phyloP scores from a whole-genome alignment of 2,888 invertebrate genomes.

The Coenonympha glycerion region DNA sequence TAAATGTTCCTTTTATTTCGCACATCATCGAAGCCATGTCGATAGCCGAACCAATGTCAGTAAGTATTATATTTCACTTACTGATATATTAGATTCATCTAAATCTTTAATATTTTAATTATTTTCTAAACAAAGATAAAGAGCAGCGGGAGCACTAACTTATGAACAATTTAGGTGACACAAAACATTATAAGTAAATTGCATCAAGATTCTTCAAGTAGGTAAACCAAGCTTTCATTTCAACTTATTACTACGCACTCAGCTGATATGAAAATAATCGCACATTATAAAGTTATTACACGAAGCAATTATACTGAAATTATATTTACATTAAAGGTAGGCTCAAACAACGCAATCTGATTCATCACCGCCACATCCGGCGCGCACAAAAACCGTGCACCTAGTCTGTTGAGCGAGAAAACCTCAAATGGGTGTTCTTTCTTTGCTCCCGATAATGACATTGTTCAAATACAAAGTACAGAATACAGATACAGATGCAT shows the following conservation, averaged over 20 bases:
- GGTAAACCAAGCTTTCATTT: neutral
- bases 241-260: slow-evolving; percentile 1
- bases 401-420: slow-evolving; percentile 46
- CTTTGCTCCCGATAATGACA: slow-evolving; percentile 44
- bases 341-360: slow-evolving; percentile 30
- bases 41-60: too few species aligned
- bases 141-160: too few species aligned
- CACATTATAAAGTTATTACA: slow-evolving; percentile 51
- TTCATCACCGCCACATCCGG: slow-evolving; percentile 56
- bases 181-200: too few species aligned
- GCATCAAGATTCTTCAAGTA: neutral
- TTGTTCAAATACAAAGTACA: too few species aligned
- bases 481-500: slow-evolving; percentile 45
- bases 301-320: slow-evolving; percentile 50
- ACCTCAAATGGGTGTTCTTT: slow-evolving; percentile 65
- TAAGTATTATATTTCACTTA: too few species aligned
- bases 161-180: too few species aligned
- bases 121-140: too few species aligned
- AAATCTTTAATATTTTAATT: too few species aligned
- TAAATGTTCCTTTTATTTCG: too few species aligned
- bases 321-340: slow-evolving; percentile 50
- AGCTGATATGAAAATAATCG: slow-evolving; percentile 34
- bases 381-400: slow-evolving; percentile 55
- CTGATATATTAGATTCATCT: too few species aligned
- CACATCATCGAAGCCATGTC: too few species aligned